phyloP scores from a whole-genome alignment of 2,113 vertebrate species.

The Gracilinanus agilis region DNA sequence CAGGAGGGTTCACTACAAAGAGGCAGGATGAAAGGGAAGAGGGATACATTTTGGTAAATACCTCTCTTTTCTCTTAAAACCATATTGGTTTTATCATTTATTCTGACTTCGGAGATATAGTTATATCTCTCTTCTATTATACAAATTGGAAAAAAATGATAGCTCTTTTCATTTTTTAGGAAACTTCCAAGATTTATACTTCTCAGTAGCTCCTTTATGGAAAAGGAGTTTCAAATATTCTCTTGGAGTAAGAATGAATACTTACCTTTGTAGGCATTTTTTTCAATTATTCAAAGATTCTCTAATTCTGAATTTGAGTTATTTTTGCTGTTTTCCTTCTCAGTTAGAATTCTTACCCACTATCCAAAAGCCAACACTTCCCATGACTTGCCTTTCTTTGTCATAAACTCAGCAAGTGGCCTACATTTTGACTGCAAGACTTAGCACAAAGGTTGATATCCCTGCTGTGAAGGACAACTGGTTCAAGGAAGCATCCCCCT shows the following conservation, averaged over 20 bases:
- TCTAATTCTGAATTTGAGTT: background rate
- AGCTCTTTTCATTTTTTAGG: background rate
- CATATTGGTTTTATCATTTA: background rate
- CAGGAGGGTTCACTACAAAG: background rate
- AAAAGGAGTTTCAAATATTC: background rate
- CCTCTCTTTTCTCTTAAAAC: background rate
- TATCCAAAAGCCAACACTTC: background rate
- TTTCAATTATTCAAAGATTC: background rate
- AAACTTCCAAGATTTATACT: background rate
- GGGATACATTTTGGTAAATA: background rate
- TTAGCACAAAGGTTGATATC: background rate
- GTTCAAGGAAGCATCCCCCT: background rate
- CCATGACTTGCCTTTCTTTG: background rate
- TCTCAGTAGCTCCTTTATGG: background rate
- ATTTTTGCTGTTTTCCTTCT: background rate
- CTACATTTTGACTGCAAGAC: background rate
- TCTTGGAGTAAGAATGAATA: background rate
- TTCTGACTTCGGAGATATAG: background rate
- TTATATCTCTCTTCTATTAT: background rate
- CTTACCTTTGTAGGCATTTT: background rate
- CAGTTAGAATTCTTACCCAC: background rate
- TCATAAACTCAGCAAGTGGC: background rate
- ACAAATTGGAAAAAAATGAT: background rate
- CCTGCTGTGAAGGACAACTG: background rate
- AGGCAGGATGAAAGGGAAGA: background rate